Conservation (phyloP, 2,797 vertebrate species). For the Pogoniulus pusillus region DNA sequence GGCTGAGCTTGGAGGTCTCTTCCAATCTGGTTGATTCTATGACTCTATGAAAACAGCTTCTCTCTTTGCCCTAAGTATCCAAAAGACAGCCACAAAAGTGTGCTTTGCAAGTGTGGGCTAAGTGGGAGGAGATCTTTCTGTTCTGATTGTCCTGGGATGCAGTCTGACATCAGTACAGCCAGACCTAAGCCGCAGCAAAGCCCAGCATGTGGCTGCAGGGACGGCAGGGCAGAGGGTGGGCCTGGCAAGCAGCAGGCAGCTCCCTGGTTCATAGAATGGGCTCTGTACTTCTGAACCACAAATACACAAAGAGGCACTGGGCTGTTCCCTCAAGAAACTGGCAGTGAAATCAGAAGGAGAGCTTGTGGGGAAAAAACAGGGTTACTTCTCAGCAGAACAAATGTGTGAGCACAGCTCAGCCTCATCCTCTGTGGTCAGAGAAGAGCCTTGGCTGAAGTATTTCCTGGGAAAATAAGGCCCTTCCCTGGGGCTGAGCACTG, state of each 20-base stretch:
- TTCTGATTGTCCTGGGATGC: not conserved
- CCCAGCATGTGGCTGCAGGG: not conserved
- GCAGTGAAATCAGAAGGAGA: not conserved
- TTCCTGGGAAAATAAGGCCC: not conserved
- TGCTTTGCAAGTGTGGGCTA: not conserved
- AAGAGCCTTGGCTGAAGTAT: not conserved
- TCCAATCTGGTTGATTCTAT: no score
- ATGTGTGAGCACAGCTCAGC: not conserved
- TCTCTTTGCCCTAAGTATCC: not conserved
- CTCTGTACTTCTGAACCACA: not conserved
- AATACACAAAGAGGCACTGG: not conserved
- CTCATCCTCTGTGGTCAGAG: not conserved
- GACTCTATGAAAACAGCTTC: accelerated
- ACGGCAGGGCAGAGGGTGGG: not conserved
- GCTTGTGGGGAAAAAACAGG: not conserved
- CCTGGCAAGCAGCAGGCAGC: not conserved
- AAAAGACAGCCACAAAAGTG: not conserved
- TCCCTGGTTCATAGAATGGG: accelerated
- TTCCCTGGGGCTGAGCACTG: not conserved
- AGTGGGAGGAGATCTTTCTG: not conserved
- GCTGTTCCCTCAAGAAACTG: not conserved
- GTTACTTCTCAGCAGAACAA: not conserved
- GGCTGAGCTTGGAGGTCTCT: no score
- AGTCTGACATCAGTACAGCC: not conserved
- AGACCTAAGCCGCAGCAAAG: not conserved